phyloP scores from a whole-genome alignment of 2,888 invertebrate genomes.

The Hirtodrosophila duncani region DNA sequence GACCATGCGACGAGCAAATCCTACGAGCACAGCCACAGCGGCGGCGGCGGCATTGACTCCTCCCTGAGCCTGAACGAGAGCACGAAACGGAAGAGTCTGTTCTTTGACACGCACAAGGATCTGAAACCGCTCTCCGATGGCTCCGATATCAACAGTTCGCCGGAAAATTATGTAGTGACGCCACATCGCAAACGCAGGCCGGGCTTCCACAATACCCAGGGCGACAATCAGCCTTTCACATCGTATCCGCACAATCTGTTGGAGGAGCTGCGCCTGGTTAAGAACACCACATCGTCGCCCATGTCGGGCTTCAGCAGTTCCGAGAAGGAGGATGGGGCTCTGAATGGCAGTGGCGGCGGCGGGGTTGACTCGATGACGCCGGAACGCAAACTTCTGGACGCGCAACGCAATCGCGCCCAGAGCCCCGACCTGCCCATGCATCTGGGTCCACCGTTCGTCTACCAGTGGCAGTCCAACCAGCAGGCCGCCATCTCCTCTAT shows the following conservation, averaged over 20 bases:
- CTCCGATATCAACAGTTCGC: constrained; percentile 85
- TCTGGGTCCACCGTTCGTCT: constrained; percentile 79
- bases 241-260: constrained; percentile 88
- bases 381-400: constrained; percentile 70
- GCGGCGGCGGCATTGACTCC: constrained; percentile 38
- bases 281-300: constrained; percentile 85
- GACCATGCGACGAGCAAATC: constrained; percentile 68
- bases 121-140: constrained; percentile 82
- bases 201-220: constrained; percentile 91
- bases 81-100: constrained; percentile 68
- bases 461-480: constrained; percentile 77
- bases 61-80: constrained; percentile 50
- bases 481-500: constrained; percentile 72
- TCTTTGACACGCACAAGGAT: constrained; percentile 82
- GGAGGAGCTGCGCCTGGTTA: constrained; percentile 85
- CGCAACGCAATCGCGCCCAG: constrained; percentile 80
- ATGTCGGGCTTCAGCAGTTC: constrained; percentile 82
- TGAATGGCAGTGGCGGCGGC: too few species aligned
- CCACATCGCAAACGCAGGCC: constrained; percentile 91
- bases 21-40: constrained; percentile 33
- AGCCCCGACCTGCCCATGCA: constrained; percentile 82
- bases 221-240: constrained; percentile 92
- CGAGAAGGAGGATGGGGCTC: constrained; percentile 71
- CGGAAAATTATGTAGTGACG: constrained; percentile 91
- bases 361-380: constrained; percentile 73